Conservation (phyloP, 2,113 vertebrate species). For the Spheniscus mendiculus region DNA sequence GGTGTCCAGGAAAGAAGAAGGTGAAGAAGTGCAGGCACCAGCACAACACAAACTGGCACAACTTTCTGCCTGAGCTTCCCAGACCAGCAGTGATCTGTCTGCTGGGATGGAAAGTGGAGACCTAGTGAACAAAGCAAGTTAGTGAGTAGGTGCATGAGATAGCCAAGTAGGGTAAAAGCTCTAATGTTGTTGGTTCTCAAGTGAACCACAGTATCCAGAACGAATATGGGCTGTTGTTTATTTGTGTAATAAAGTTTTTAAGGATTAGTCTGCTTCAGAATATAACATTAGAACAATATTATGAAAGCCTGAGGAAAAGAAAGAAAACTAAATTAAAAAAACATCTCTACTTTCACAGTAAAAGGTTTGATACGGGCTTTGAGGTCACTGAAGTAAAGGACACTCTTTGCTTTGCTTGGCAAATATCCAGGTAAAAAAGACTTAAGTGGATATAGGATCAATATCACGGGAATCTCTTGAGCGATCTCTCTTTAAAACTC, state of each 20-base stretch:
- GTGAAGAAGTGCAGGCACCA: not conserved
- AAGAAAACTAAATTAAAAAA: not conserved
- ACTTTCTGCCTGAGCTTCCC: not conserved
- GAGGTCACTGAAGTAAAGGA: not conserved
- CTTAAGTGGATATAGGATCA: not conserved
- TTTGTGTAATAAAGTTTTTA: not conserved
- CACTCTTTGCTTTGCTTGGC: not conserved
- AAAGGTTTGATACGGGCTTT: not conserved
- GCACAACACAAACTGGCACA: not conserved
- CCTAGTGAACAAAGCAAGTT: not conserved
- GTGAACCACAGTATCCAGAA: not conserved
- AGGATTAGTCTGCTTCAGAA: not conserved
- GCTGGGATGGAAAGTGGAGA: not conserved
- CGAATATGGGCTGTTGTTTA: not conserved
- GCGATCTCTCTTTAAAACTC: not conserved
- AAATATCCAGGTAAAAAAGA: not conserved
- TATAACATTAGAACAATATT: not conserved
- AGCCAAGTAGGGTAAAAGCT: not conserved
- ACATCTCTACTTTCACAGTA: not conserved
- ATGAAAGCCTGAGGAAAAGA: not conserved
- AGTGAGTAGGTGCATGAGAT: not conserved
- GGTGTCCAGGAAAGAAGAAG: too few relatives aligned
- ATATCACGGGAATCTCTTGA: not conserved
- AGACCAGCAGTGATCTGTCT: not conserved
- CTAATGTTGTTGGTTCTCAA: not conserved